These are phyloP conservation scores for Sprattus sprattus DNA, from an alignment of 2,113 vertebrate genomes.

Conservation along the genomic window DNA sequence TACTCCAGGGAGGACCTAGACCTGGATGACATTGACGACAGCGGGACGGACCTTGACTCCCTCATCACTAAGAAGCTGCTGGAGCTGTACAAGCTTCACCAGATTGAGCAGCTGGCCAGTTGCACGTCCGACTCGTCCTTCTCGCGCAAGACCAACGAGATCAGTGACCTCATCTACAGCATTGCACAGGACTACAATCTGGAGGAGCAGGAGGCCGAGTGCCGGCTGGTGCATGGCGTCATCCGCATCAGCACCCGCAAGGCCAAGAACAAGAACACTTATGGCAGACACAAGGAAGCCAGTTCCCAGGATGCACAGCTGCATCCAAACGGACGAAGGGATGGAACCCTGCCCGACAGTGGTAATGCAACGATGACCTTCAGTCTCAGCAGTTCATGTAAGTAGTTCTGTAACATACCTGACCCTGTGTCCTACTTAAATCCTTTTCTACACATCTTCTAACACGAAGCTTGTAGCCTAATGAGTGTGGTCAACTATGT, in stretches of 20 bases:
- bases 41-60: conserved; percentile 88
- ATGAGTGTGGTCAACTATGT: too few relatives aligned
- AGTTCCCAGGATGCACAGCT: conserved; percentile 57
- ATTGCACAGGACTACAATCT: conserved; percentile 97
- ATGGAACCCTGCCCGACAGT: conserved; percentile 81
- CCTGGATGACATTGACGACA: conserved; percentile 83
- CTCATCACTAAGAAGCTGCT: conserved; percentile 95
- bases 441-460: not conserved
- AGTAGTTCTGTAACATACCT: conserved; percentile 62
- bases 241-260: conserved; percentile 97
- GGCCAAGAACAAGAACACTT: conserved; percentile 59
- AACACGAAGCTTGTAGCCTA: not conserved
- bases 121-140: conserved; percentile 96
- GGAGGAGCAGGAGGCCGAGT: conserved; percentile 95
- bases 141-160: conserved; percentile 95
- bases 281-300: conserved; percentile 45
- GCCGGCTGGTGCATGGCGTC: conserved; percentile 91
- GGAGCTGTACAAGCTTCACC: conserved; percentile 94
- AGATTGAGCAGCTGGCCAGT: conserved; percentile 97
- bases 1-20: conserved; percentile 81
- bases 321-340: conserved; percentile 63
- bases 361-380: conserved; percentile 91
- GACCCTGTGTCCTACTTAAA: not conserved
- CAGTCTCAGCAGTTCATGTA: conserved; percentile 75
- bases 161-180: conserved; percentile 96